Base-by-base conservation (phyloP, 2,888 invertebrate genomes). In the Apamea crenata region DNA sequence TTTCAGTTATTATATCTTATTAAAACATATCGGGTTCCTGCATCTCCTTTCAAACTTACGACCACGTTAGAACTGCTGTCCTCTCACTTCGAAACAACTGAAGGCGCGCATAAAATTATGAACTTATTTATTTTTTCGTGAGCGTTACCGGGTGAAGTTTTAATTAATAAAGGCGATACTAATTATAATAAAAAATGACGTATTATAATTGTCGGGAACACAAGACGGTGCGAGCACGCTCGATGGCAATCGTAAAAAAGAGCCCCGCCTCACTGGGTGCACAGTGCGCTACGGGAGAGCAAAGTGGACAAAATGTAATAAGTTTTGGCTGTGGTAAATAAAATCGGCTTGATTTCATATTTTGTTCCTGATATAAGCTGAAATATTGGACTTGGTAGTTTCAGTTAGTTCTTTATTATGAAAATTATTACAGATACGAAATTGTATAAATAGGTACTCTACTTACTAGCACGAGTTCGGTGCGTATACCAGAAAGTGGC, bases 191-290 rank as follows among this genome's bases (percentile, higher is more conserved):
- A 94, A 92, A 93, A 92, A 93, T 91, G 91, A 93, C 88, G 93
- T 93, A 94, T 93, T 94, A 91, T 94, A 91, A 93, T 93, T 92
- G 92, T 92, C 86, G 83, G 78, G 84, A 89, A 88, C 84, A 87
- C 78, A 84, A 88, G 85, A 90, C 84, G 81, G 88, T 80, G 83
- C 87, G 86, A 85, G 87, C 93, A 92, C 93, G 94, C 91, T 93
- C 91, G 95, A 95, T 95, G 93, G 91, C 92, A 94, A 95, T 95
- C 95, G 94, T 93, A 93, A 93, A 93, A 92, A 93, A 81, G 87
- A 88, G 92, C 92, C 91, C 92, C 93, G 93, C 93, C 93, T 85
- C 78, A 75, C 74, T 74, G 78, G 69, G 47, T 70, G 72, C 85
- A 83, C 87, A 77, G 80, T 87, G 87, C 12, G 32, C 61, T 5